Evolutionary conservation across 2,797 vertebrate species (phyloP), one percentile per base, ranked within the genome.

Genomic region (Todus mexicanus): DNA sequence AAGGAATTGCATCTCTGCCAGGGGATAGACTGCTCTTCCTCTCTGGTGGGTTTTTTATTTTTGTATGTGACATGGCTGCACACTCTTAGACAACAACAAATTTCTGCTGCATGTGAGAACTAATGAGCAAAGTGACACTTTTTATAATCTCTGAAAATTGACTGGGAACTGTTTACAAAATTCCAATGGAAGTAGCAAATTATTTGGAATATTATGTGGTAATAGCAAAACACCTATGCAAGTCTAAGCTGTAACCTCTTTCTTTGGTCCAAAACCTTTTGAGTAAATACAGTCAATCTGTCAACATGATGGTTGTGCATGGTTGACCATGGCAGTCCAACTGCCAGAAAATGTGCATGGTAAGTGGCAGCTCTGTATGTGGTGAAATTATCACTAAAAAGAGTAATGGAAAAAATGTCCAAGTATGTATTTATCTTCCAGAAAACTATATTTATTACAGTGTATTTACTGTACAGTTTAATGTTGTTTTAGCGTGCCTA

Each of bases 201-300:
- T 84, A 42, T 38, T 38, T 0, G 12, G 23, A 72, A 37, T 88
- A 63, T 72, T 37, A 31, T 35, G 33, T 47, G 25, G 11, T 64
- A 87, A 90, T 38, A 90, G 16, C 50, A 79, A 74, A 90, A 79
- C 21, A 40, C 6, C 70, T 75, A 11, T 3, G 8, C 12, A 59
- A 31, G 2, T 65, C 31, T 86, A 56, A 80, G 9, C 22, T 59
- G 7, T 48, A 91, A 63, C 1, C 0, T 74, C 54, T 72, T 71
- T 75, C 73, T 95, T 95, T 71, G 35, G 26, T 87, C 54, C 69
- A 50, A 92, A 94, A 94, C 74, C 88, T 95, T 73, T 53, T 13
- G 23, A 70, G n/a, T 9, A 94, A 96, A 84, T 95, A 91, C 9
- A 71, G 37, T 37, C 35, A 16, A 8, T 61, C 42, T 19, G 2